Percentiles rank a stretch among this genome's conserved stretches.
Conservation (phyloP, 2,888 invertebrate genomes). For the Drosophila kuntzei region DNA sequence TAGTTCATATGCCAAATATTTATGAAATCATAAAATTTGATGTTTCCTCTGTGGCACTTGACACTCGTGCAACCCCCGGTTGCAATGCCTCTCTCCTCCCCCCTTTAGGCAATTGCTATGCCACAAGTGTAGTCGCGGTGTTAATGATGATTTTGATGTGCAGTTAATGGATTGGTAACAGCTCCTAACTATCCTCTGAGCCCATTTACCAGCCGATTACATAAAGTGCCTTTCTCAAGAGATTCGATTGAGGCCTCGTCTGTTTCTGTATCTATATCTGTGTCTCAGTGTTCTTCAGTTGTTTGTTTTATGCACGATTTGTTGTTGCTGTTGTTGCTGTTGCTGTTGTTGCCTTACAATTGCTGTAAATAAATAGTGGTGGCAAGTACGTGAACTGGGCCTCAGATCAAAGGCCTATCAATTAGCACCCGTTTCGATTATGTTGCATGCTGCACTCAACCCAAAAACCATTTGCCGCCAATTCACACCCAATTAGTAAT, state of each 20-base stretch:
- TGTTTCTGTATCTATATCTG: not conserved
- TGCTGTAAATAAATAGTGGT: slow-evolving; percentile 77
- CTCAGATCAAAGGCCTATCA: slow-evolving; percentile 84
- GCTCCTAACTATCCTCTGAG: slow-evolving; percentile 31
- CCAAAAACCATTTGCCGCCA: slow-evolving; percentile 65
- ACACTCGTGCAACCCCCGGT: slow-evolving; percentile 72
- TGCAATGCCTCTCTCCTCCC: slow-evolving; percentile 31
- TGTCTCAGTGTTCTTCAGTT: slow-evolving; percentile 34
- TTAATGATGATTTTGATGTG: slow-evolving; percentile 81
- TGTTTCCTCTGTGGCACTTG: slow-evolving; percentile 83
- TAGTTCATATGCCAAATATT: slow-evolving; percentile 72
- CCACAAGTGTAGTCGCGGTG: slow-evolving; percentile 54
- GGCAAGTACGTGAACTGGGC: slow-evolving; percentile 45
- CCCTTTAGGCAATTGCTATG: not conserved
- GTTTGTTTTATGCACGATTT: slow-evolving; percentile 78
- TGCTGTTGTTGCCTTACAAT: slow-evolving; percentile 64
- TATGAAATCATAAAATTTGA: slow-evolving; percentile 85
- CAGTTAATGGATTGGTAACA: slow-evolving; percentile 79
- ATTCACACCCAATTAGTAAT: slow-evolving; percentile 85
- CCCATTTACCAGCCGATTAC: slow-evolving; percentile 56
- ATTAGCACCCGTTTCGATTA: slow-evolving; percentile 83
- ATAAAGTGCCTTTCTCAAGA: slow-evolving; percentile 47
- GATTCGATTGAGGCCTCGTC: slow-evolving; percentile 15
- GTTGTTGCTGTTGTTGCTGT: slow-evolving; percentile 63
- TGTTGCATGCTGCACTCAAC: slow-evolving; percentile 71